Evolutionary conservation across 2,113 vertebrate genomes (phyloP), one percentile per base, ranked within the genome.

Genomic region (Girardinichthys multiradiatus): DNA sequence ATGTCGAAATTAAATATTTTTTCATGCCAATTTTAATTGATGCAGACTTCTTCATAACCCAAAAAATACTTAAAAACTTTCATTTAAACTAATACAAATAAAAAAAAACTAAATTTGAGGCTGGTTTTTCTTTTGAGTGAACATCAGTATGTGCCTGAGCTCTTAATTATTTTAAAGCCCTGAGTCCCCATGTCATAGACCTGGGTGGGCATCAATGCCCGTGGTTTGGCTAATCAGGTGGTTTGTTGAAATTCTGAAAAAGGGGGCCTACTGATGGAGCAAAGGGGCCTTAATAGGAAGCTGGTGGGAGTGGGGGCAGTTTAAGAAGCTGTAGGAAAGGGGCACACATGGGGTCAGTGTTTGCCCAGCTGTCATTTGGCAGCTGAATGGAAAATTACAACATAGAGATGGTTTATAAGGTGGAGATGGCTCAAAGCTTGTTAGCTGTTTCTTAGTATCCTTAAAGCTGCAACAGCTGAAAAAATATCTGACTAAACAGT

Each of bases 281-380:
- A 71, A 24, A n/a, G 39, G 75, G 81, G 30, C 2, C 66, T 79
- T 64, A 58, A 74, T 37, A 61, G 65, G 85, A 54, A 68, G 59
- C 71, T 35, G 62, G 26, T 68, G 68, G 68, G 74, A 80, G 67
- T 60, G 51, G 76, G 74, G 84, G 79, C 59, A 65, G 81, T 74
- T 87, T 84, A 84, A 82, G 59, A 64, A 89, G 82, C 81, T 72
- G 61, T 73, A 67, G 84, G 72, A 35, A 89, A 76, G 45, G 66
- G 72, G 61, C 64, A 61, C 69, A 66, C 79, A 85, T 76, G 35
- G 30, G 90, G 84, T 91, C 85, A 76, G 64, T 91, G 85, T 92
- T 93, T 91, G 83, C 83, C 82, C 90, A 91, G 89, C 88, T 91
- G 89, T 86, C 84, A 70, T 76, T 59, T 57, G 67, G 60, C 80